Conservation (phyloP, 2,888 invertebrate species). For the Entomobrya proxima region DNA sequence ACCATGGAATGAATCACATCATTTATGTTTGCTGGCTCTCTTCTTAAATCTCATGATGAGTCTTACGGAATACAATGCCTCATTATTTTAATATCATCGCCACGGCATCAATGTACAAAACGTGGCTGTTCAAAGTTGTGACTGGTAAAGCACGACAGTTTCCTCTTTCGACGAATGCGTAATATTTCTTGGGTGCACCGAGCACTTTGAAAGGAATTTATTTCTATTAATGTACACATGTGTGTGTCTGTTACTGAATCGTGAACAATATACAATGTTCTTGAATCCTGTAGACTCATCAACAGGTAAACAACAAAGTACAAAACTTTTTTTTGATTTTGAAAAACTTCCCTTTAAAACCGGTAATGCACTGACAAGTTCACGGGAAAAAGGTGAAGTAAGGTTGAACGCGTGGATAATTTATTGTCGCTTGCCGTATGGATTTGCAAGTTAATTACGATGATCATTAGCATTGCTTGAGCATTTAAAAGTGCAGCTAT, state of each 20-base stretch:
- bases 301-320: conserved; percentile 1
- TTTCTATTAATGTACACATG: neutral
- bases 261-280: conserved; percentile 26
- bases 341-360: conserved; percentile 57
- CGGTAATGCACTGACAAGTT: conserved; percentile 59
- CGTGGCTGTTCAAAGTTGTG: neutral
- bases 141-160: conserved; percentile 18
- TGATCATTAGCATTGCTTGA: conserved; percentile 57
- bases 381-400: conserved; percentile 54
- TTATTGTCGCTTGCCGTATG: conserved; percentile 46
- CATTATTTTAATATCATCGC: conserved; percentile 45
- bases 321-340: conserved; percentile 5
- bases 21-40: neutral
- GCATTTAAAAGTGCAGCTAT: conserved; percentile 28
- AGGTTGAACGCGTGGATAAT: conserved; percentile 63
- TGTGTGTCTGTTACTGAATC: neutral
- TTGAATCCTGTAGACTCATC: too few species aligned
- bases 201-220: neutral
- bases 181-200: neutral
- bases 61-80: conserved; percentile 47
- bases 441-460: conserved; percentile 65
- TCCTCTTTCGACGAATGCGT: neutral
- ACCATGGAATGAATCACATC: conserved; percentile 19
- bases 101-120: neutral
- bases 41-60: neutral